Conservation (phyloP, 2,797 vertebrate species). For the Typhlichthys eigenmanni region DNA sequence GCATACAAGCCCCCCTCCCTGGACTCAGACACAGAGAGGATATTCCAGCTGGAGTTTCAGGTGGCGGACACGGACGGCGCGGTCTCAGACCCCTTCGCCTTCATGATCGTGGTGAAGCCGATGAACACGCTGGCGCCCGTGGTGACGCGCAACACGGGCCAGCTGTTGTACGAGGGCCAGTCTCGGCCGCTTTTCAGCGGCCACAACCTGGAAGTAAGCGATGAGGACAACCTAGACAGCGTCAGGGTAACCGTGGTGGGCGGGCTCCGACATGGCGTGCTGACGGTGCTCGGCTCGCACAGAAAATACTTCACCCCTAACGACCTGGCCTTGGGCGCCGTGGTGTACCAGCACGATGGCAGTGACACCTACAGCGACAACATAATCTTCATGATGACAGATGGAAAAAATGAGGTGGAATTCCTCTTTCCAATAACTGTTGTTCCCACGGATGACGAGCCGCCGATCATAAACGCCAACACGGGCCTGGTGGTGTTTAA, state of each 20-base stretch:
- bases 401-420: conserved; percentile 88
- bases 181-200: conserved; percentile 84
- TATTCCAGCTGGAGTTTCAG: conserved; percentile 91
- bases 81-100: conserved; percentile 89
- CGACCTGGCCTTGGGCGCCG: conserved; percentile 80
- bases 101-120: conserved; percentile 94
- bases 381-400: conserved; percentile 88
- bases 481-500: conserved; percentile 88
- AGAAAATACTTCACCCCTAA: conserved; percentile 84
- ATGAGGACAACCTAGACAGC: conserved; percentile 87
- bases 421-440: conserved; percentile 94
- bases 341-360: conserved; percentile 91
- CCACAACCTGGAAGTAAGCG: conserved; percentile 88
- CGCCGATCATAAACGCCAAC: conserved; percentile 90
- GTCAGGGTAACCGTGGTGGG: conserved; percentile 85
- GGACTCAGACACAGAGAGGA: conserved; percentile 87
- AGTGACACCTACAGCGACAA: conserved; percentile 94
- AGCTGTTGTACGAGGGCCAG: conserved; percentile 94
- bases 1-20: conserved; percentile 89
- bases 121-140: conserved; percentile 93
- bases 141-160: conserved; percentile 90
- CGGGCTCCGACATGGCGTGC: conserved; percentile 86
- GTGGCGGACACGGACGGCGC: conserved; percentile 91
- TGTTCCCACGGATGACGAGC: conserved; percentile 92
- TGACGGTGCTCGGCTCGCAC: conserved; percentile 77